A percentile compares a stretch with the other conserved stretches of the same genome.
These are phyloP conservation scores for Indicator indicator DNA, from an alignment of 2,113 vertebrate genomes.

Conservation along the genomic window DNA sequence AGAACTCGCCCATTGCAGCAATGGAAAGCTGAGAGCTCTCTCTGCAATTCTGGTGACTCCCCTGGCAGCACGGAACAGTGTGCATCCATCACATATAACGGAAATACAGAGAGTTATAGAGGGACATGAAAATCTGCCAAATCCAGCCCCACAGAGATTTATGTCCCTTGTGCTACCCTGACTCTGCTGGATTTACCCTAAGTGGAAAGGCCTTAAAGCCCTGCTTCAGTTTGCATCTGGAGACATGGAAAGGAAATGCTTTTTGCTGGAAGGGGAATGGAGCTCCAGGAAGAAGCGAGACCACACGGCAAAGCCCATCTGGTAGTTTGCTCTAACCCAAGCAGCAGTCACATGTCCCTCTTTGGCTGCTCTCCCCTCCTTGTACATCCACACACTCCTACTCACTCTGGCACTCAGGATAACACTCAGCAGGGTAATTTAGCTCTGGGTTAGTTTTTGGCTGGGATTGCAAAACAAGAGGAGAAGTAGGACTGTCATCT, in stretches of 20 bases:
- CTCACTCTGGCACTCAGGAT: neutral
- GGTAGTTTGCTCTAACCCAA: neutral
- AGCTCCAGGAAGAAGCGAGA: conserved; percentile 18
- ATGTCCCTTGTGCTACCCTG: neutral
- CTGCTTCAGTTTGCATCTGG: neutral
- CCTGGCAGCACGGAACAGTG: neutral
- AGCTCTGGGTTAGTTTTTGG: neutral
- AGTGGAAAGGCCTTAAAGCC: neutral
- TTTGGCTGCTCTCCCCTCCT: neutral
- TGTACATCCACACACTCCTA: neutral
- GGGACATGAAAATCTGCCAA: neutral
- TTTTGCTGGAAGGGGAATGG: neutral
- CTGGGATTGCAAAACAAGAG: neutral
- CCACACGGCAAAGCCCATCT: neutral
- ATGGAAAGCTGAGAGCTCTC: neutral
- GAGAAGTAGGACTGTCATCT: conserved; percentile 9
- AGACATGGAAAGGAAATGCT: neutral
- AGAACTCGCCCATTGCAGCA: neutral
- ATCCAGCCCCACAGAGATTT: neutral
- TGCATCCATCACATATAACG: neutral
- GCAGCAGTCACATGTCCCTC: neutral
- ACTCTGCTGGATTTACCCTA: rapidly evolving
- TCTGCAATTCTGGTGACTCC: neutral
- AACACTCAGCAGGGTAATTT: neutral
- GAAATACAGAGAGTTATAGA: neutral